Base-by-base conservation (phyloP, 2,888 invertebrate genomes). In the Ferdinandea cuprea region DNA sequence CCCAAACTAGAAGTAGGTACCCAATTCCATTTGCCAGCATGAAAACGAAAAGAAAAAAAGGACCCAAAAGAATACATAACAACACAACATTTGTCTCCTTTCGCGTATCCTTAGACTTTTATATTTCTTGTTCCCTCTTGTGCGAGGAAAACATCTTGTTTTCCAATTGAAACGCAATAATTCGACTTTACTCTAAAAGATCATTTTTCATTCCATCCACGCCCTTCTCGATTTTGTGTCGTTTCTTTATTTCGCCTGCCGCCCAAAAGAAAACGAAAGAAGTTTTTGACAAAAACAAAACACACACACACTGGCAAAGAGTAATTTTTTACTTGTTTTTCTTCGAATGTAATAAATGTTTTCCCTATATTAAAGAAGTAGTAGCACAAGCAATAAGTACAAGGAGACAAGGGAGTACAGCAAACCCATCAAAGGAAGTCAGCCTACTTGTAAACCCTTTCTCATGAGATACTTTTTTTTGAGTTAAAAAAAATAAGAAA, bases 161-260 rank as follows among this genome's bases (percentile, higher is more conserved):
- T 78, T 71, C 50, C 78, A 78, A 78, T 71, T 71, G 65, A 65
- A 71, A 78, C 44, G 58, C 65, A 78, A 78, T 78, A 71, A 71
- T 71, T 78, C 71, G 63, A 58, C 58, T 65, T 78, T 56, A 37
- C 50, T 65, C 35, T 21, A 17, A 78, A 68, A 52, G 50, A 78
- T 78, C 71, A 78, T 78, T 78, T 71, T 78, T 78, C 77, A 78
- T 71, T 65, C 58, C 37, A 30, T 52, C 30, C 19, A 4, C 19
- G 40, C 19, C 28, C 9, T 35, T 11, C 37, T n/a, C 19, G 4
- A 2, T 13, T 7, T 28, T 35, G 1, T 28, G 9, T 21, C 11
- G 2, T 17, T 11, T 11, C 11, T 15, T 25, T n/a, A 15, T 21
- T 17, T 9, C 13, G 5, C 3, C 4, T 3, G 11, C 13, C 37